Percentiles rank a stretch among this genome's conserved stretches.
phyloP scores from a whole-genome alignment of 1,140 invertebrate species.

The Octopus sinensis region DNA sequence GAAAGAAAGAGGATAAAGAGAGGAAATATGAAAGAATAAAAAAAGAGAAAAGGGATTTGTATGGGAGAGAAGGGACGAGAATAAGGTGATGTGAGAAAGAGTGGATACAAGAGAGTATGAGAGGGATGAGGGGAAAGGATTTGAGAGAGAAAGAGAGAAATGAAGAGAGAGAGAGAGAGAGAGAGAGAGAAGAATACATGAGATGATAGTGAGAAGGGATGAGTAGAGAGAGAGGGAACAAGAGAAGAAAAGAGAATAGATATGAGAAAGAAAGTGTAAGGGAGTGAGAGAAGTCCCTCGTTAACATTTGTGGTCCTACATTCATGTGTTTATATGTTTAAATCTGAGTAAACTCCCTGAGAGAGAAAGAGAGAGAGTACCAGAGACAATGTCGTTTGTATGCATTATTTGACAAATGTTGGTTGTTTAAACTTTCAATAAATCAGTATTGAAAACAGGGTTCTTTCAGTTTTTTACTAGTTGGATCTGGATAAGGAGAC shows the following conservation, averaged over 20 bases:
- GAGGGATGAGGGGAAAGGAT: neutral
- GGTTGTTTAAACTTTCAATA: no score
- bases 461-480: no score
- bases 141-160: slow-evolving; percentile 8
- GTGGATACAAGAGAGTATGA: neutral
- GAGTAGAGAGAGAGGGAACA: neutral
- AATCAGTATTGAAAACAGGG: no score
- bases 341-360: neutral
- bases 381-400: no score
- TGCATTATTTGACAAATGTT: no score
- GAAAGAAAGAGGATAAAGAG: no score
- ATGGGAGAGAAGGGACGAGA: neutral
- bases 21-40: no score
- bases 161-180: neutral
- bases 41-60: neutral
- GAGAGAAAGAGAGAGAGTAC: neutral
- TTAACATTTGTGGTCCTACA: no score
- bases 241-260: neutral
- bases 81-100: neutral
- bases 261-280: neutral
- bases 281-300: neutral
- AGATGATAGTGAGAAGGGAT: neutral
- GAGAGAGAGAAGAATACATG: slow-evolving; percentile 6
- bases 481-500: no score
- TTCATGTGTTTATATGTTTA: no score